These are phyloP conservation scores for Ametastegia equiseti DNA, from an alignment of 2,888 invertebrate genomes.

Conservation along the genomic window DNA sequence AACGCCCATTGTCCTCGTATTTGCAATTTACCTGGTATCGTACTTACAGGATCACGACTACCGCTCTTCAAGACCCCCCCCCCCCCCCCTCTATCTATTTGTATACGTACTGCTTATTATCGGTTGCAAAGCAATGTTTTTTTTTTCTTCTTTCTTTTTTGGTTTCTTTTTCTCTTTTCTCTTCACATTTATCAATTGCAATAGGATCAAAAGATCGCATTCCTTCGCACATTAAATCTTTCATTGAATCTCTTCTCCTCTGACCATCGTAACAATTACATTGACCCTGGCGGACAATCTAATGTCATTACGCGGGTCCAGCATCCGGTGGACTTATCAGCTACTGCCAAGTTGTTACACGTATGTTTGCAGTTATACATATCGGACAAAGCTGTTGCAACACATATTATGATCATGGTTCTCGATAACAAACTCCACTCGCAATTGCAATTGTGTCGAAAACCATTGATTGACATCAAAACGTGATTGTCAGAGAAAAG, in stretches of 20 bases:
- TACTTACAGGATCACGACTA: neutral
- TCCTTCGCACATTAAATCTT: neutral
- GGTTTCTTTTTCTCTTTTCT: neutral
- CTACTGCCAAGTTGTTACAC: neutral
- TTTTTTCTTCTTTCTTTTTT: neutral
- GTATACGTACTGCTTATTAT: slow-evolving; percentile 3
- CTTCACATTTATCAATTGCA: neutral
- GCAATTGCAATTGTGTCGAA: no score
- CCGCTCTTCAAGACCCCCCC: slow-evolving; percentile 20
- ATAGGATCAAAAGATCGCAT: neutral
- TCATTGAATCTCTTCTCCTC: neutral
- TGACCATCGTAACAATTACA: neutral
- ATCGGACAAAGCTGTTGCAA: no score
- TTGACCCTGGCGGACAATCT: slow-evolving; percentile 14
- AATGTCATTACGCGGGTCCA: neutral
- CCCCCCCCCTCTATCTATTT: neutral
- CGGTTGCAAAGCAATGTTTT: neutral
- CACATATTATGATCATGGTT: neutral
- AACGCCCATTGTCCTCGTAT: slow-evolving; percentile 14
- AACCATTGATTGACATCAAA: no score
- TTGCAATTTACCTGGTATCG: slow-evolving; percentile 24
- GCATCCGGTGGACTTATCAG: slow-evolving; percentile 27
- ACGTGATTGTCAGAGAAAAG: no score
- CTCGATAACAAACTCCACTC: no score
- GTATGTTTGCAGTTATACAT: no score